phyloP scores from a whole-genome alignment of 2,888 invertebrate species.

The Tortrix viridana region DNA sequence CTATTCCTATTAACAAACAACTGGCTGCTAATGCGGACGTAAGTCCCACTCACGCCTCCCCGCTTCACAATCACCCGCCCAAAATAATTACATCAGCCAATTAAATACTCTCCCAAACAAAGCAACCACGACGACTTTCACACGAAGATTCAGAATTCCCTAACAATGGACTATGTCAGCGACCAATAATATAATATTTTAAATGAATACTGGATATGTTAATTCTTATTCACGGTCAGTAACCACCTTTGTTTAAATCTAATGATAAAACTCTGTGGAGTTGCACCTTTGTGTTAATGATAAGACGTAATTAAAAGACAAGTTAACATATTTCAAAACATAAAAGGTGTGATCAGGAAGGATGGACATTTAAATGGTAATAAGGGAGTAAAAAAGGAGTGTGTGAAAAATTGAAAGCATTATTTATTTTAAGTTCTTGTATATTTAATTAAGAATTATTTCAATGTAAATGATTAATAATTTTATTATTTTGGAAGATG shows the following conservation, averaged over 20 bases:
- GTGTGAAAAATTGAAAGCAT: slow-evolving; percentile 30
- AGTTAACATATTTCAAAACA: slow-evolving; percentile 36
- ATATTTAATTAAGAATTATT: slow-evolving; percentile 12
- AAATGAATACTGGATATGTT: slow-evolving; percentile 44
- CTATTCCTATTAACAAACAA: background rate
- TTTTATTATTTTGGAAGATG: slow-evolving; percentile 4
- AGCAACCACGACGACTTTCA: slow-evolving; percentile 23
- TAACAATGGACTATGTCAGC: slow-evolving; percentile 36
- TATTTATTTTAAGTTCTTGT: slow-evolving; percentile 19
- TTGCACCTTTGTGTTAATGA: slow-evolving; percentile 41
- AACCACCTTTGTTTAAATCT: slow-evolving; percentile 41
- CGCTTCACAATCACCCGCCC: slow-evolving; percentile 20
- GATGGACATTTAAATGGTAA: slow-evolving; percentile 32
- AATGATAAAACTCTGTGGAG: slow-evolving; percentile 41
- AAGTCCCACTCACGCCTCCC: slow-evolving; percentile 10
- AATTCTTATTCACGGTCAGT: slow-evolving; percentile 41
- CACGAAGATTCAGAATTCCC: slow-evolving; percentile 29
- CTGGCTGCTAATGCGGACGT: background rate
- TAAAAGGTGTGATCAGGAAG: slow-evolving; percentile 33
- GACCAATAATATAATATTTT: slow-evolving; percentile 37
- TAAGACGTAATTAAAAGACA: slow-evolving; percentile 40
- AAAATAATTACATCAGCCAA: slow-evolving; percentile 35
- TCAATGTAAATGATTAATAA: slow-evolving; percentile 9
- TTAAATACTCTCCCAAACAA: slow-evolving; percentile 29
- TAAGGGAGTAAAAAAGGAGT: slow-evolving; percentile 22